phyloP scores from a whole-genome alignment of 2,888 invertebrate genomes.

The Philaethria dido region DNA sequence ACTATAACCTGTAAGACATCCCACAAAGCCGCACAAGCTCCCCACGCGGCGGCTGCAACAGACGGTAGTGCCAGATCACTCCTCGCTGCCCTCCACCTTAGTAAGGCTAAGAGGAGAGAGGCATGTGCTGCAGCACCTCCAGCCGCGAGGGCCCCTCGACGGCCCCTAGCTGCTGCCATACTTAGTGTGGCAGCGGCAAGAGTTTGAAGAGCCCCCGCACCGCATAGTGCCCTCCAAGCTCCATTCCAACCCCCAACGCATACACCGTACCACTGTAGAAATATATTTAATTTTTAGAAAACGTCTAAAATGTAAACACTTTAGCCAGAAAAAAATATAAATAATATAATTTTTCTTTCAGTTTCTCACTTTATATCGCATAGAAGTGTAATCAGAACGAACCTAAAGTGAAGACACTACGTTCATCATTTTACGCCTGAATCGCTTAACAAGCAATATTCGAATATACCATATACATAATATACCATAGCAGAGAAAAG shows the following conservation, averaged over 20 bases:
- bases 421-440: too few species aligned
- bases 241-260: conserved; percentile 91
- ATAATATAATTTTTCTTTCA: neutral
- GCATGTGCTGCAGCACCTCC: conserved; percentile 92
- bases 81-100: conserved; percentile 91
- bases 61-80: conserved; percentile 92
- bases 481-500: too few species aligned
- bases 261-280: conserved; percentile 89
- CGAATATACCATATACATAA: too few species aligned
- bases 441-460: too few species aligned
- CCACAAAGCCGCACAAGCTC: conserved; percentile 94
- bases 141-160: conserved; percentile 89
- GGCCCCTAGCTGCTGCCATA: conserved; percentile 89
- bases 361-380: too few species aligned
- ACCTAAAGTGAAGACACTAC: too few species aligned
- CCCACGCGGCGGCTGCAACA: conserved; percentile 93
- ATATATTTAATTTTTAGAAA: neutral
- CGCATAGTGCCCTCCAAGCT: conserved; percentile 88
- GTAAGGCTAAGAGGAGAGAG: conserved; percentile 89
- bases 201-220: conserved; percentile 89
- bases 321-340: too few species aligned
- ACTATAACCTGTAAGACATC: conserved; percentile 87
- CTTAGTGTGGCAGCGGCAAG: conserved; percentile 91
- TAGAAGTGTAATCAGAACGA: too few species aligned
- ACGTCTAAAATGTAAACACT: too few species aligned